Percentiles rank a stretch among this genome's conserved stretches.
Evolutionary conservation across 2,888 invertebrate species (phyloP).

Genomic region (Xestia rhomboidea): DNA sequence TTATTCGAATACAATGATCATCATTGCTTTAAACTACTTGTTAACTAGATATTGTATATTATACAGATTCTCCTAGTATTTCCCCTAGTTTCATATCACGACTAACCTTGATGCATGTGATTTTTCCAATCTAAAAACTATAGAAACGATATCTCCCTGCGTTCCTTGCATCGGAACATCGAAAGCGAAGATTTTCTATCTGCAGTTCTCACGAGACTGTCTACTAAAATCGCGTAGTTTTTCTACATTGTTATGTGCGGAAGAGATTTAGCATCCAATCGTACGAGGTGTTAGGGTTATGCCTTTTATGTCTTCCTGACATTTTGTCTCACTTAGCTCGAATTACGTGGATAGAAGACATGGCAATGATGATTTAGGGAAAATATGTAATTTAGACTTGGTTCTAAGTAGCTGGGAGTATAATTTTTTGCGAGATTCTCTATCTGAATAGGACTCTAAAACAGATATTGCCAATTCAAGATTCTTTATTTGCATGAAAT

Average conservation of each 20-base stretch:
- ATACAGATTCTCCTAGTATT: neutral
- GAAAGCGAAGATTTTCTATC: conserved; percentile 62
- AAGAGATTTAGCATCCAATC: conserved; percentile 46
- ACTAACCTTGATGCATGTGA: neutral
- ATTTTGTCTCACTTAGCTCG: conserved; percentile 1
- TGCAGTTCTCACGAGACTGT: conserved; percentile 59
- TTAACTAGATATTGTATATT: neutral
- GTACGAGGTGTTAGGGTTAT: conserved; percentile 25
- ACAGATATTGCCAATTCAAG: too few relatives aligned
- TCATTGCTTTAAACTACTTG: neutral
- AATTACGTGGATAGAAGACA: neutral
- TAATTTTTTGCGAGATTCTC: neutral
- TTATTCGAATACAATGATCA: neutral
- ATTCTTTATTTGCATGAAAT: too few relatives aligned
- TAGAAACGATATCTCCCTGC: conserved; percentile 25
- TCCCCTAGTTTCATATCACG: neutral
- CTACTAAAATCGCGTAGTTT: conserved; percentile 33
- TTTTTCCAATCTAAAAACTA: neutral
- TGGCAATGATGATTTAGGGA: neutral
- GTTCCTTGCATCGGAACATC: conserved; percentile 19
- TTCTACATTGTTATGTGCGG: conserved; percentile 30
- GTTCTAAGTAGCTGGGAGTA: neutral
- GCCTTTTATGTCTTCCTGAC: conserved; percentile 27
- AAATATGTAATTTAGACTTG: neutral
- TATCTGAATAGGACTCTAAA: neutral